Conservation (phyloP, 2,113 vertebrate genomes). For the Pardalotus punctatus region DNA sequence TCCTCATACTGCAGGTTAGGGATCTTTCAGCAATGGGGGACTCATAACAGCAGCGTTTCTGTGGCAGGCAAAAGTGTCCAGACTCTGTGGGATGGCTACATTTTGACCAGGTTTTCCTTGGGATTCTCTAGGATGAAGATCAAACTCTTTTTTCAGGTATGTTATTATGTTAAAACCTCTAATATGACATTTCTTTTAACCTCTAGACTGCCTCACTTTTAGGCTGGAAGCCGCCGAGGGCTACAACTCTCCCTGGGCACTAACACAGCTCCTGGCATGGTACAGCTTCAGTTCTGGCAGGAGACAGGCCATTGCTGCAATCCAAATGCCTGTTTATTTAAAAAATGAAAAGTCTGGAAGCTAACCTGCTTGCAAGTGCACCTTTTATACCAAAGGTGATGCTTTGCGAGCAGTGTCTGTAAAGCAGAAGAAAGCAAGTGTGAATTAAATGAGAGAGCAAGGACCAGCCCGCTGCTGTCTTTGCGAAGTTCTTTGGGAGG, state of each 20-base stretch:
- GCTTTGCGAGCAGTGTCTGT: background rate
- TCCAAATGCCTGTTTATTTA: background rate
- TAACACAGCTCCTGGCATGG: background rate
- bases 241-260: background rate
- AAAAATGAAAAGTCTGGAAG: background rate
- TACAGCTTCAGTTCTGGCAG: background rate
- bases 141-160: background rate
- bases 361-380: background rate
- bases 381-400: background rate
- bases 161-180: background rate
- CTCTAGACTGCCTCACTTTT: background rate
- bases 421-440: background rate
- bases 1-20: background rate
- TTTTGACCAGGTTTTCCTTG: background rate
- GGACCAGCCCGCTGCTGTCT: accelerated
- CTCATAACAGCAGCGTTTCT: background rate
- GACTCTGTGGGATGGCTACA: background rate
- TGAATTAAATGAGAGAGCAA: background rate
- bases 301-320: background rate
- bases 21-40: background rate
- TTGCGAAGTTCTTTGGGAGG: background rate
- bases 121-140: background rate
- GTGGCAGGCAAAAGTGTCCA: background rate
- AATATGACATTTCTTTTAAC: background rate
- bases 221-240: background rate